Evolutionary conservation across 2,113 vertebrate species (phyloP), one percentile per base, ranked within the genome.

Genomic region (Xyliphius kryptos): DNA sequence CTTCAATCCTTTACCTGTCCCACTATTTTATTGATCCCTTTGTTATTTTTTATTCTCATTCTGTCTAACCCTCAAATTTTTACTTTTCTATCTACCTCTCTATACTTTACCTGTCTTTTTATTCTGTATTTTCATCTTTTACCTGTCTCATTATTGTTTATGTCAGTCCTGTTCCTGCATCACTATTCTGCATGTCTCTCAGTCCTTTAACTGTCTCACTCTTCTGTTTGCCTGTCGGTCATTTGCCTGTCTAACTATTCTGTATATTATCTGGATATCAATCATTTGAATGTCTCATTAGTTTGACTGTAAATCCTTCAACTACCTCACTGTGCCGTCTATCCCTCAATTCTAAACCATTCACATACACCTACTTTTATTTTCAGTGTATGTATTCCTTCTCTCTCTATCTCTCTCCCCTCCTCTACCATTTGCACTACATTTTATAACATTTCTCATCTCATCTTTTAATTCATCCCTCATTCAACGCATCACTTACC

Each of bases 401-500:
- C 15, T 36, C 13, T 22, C 20, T 1, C 8, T 2, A 9, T 7
- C 40, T 50, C 6, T 57, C 0, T 8, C 11, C 44, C 40, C 15
- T 16, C n/a, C 32, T 11, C 1, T 15, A 2, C 40, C 13, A 13
- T 9, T 12, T 13, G 6, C 11, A 3, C 13, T 43, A 3, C 40
- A 43, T 43, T 8, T 9, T 13, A 8, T 12, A 6, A 3, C 14
- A 6, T 26, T 14, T 51, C 9, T 46, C 17, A 2, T 7, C 2
- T 14, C 13, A 11, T 55, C 11, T 1, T 13, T 6, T 3, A 2
- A 12, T 38, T 15, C 14, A 1, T 32, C 13, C 22, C 40, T 43
- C 8, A 19, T 56, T 41, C 49, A 19, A 43, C 10, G 32, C 14
- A 15, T 61, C 52, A 83, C 85, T 88, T 82, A 93, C 93, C 91